Percentiles rank a stretch among this genome's conserved stretches.
phyloP scores from a whole-genome alignment of 2,888 invertebrate genomes.

The Nebria brevicollis region DNA sequence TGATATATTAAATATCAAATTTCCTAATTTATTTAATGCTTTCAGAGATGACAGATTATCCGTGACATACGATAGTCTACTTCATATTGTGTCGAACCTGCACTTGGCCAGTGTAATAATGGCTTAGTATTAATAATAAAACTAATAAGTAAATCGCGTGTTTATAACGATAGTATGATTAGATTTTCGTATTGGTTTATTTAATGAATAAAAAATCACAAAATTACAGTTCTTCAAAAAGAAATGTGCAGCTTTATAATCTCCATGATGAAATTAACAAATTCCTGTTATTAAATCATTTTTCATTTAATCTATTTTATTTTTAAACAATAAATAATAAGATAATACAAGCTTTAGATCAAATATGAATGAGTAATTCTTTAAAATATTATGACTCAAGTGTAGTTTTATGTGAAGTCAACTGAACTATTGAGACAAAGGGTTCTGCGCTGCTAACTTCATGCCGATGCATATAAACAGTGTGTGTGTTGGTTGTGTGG shows the following conservation, averaged over 20 bases:
- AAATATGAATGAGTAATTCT: no score
- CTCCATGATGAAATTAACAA: not conserved
- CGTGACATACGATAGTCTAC: not conserved
- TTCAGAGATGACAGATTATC: not conserved
- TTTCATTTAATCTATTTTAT: not conserved
- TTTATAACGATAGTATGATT: not conserved
- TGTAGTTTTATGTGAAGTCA: no score
- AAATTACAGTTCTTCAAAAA: not conserved
- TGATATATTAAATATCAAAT: conserved; percentile 44
- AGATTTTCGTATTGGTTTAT: not conserved
- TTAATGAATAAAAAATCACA: not conserved
- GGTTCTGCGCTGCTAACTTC: no score
- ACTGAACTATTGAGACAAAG: no score
- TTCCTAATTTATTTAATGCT: conserved; percentile 36
- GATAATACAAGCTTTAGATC: not conserved
- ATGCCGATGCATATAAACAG: no score
- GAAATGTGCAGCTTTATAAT: not conserved
- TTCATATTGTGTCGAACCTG: not conserved
- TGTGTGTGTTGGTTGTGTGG: no score
- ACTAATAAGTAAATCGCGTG: not conserved
- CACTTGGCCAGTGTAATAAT: not conserved
- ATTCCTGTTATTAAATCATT: not conserved
- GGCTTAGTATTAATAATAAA: not conserved
- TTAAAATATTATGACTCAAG: no score
- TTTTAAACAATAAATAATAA: no score